Base-by-base conservation (phyloP, 1,140 invertebrate species). In the Ceratosolen solmsi region DNA sequence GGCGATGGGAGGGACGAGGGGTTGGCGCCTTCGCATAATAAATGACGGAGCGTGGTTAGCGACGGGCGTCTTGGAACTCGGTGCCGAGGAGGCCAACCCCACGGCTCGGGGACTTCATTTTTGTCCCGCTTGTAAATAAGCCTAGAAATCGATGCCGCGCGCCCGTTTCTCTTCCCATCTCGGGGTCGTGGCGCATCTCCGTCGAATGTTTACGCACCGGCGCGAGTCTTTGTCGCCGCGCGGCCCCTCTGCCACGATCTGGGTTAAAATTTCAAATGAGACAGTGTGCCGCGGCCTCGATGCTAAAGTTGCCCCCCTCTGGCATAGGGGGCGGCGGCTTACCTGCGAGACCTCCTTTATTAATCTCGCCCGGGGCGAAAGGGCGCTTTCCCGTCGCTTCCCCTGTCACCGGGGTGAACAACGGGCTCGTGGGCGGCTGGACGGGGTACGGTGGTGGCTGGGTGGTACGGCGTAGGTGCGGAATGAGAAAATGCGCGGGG, bases 221-320 rank as follows among this genome's bases (percentile, higher is more conserved):
- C 30, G 7, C 63, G 33, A 38, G 63, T 7, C 27, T 36, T 38
- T 36, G 36, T 41, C 65, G 68, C 1, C 36, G 72, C 27, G n/a
- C 15, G 17, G 60, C 38, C 13, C 8, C 13, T 25, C 56, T 56
- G 2, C 33, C 27, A 17, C 15, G 58, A 83, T 80, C 71, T 80
- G 75, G 82, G 78, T 76, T 80, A 60, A 76, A 83, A 83, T 83
- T n/a, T 79, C 74, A 65, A 79, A 80, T 71, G 82, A 65, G 30
- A 41, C 54, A 25, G 54, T 1, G n/a, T 5, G 68, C 3, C 51
- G 20, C 3, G 13, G 13, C 41, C n/a, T n/a, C n/a, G n/a, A n/a
- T n/a, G n/a, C n/a, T n/a, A n/a, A n/a, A n/a, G n/a, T n/a, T n/a
- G n/a, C n/a, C n/a, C n/a, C n/a, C 13, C 5, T 46, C 13, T 13